These are phyloP conservation scores for Rattus norvegicus DNA, from an alignment of 2,113 vertebrate genomes.

Conservation along the genomic window DNA sequence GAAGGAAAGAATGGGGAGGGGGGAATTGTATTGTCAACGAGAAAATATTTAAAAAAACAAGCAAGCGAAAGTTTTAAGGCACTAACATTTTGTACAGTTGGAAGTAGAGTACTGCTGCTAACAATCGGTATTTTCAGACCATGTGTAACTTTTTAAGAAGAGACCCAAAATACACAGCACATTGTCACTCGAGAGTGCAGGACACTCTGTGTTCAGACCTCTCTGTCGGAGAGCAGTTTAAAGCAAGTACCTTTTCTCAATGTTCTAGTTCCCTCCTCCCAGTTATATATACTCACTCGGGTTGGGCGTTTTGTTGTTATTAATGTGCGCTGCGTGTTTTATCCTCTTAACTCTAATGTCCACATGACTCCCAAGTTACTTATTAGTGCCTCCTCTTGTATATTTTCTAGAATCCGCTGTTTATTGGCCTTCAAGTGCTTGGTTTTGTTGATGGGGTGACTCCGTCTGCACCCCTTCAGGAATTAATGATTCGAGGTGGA, in stretches of 20 bases:
- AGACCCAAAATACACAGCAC: neutral
- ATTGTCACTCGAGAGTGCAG: neutral
- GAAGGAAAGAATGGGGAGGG: neutral
- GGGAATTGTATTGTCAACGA: neutral
- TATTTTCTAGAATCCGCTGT: constrained; percentile 55
- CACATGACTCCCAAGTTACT: neutral
- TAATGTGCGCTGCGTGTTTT: neutral
- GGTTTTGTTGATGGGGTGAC: constrained; percentile 35
- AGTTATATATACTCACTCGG: neutral
- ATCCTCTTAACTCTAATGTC: neutral
- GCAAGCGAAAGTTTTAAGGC: neutral
- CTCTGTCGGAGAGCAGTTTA: neutral
- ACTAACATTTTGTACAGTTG: neutral
- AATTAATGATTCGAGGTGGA: constrained; percentile 48
- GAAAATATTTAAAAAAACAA: neutral
- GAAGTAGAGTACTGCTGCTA: constrained; percentile 14
- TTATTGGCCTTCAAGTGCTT: constrained; percentile 59
- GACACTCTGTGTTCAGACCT: neutral
- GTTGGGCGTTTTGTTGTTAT: neutral
- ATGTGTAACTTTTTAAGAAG: neutral
- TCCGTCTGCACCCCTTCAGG: neutral
- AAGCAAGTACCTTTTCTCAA: neutral
- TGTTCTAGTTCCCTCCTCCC: too few relatives aligned
- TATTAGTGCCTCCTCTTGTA: constrained; percentile 40
- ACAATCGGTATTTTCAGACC: constrained; percentile 27